Percentiles rank a stretch among this genome's conserved stretches.
phyloP scores from a whole-genome alignment of 2,113 vertebrate genomes.

The Cichladusa arquata region DNA sequence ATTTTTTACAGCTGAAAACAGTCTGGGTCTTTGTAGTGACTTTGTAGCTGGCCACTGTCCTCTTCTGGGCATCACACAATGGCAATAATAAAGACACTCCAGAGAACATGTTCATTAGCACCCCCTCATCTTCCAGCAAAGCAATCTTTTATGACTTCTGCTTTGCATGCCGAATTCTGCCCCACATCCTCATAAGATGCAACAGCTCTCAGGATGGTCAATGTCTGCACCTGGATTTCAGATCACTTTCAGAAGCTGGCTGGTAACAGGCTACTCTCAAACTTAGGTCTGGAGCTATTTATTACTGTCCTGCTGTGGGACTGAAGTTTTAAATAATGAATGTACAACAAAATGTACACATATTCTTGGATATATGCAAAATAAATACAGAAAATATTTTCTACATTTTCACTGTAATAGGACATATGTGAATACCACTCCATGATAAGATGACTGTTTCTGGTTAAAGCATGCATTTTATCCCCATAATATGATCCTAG shows the following conservation, averaged over 20 bases:
- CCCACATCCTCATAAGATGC: not conserved
- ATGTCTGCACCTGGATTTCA: not conserved
- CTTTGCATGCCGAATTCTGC: not conserved
- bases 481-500: not conserved
- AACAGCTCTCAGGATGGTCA: not conserved
- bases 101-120: not conserved
- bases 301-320: not conserved
- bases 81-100: not conserved
- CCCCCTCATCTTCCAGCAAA: not conserved
- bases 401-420: not conserved
- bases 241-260: not conserved
- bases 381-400: constrained; percentile 7
- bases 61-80: not conserved
- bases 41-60: not conserved
- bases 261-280: not conserved
- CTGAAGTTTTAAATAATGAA: not conserved
- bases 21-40: not conserved
- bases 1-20: not conserved
- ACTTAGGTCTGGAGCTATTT: not conserved
- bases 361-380: not conserved
- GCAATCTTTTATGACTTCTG: not conserved
- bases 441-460: not conserved
- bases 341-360: not conserved
- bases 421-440: not conserved
- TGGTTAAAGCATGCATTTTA: constrained; percentile 19